phyloP scores from a whole-genome alignment of 2,113 vertebrate genomes.

The Phyllostomus hastatus region DNA sequence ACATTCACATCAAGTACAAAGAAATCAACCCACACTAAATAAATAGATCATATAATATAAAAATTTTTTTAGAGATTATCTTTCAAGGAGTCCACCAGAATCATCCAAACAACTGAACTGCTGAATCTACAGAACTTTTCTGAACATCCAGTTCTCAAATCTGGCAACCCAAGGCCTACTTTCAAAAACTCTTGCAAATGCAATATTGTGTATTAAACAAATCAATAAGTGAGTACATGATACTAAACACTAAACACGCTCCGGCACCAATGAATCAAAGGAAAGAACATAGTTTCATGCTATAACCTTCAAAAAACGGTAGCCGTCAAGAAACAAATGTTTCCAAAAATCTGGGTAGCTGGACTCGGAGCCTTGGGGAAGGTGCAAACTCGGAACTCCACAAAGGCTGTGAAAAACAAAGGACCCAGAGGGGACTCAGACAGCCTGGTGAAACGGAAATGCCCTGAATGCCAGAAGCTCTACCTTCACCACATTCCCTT shows the following conservation, averaged over 20 bases:
- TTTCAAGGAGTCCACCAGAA: neutral
- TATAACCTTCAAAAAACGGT: neutral
- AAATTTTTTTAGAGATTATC: neutral
- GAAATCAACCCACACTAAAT: slow-evolving; percentile 14
- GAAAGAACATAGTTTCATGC: neutral
- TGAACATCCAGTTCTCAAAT: slow-evolving; percentile 26
- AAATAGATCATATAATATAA: neutral
- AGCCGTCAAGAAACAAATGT: neutral
- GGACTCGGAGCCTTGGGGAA: neutral
- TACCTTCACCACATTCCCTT: neutral
- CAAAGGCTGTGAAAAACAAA: neutral
- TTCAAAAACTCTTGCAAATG: neutral
- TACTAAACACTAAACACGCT: neutral
- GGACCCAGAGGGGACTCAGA: neutral
- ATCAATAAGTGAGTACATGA: neutral
- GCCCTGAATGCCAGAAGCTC: neutral
- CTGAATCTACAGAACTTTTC: slow-evolving; percentile 16
- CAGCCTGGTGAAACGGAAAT: neutral
- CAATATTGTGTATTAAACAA: neutral
- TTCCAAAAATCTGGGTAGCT: neutral
- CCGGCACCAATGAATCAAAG: neutral
- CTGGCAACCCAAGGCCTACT: neutral
- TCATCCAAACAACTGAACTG: slow-evolving; percentile 33
- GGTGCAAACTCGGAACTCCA: neutral
- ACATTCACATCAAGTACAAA: slow-evolving; percentile 4